phyloP scores from a whole-genome alignment of 2,797 vertebrate genomes.

The Dallia pectoralis region DNA sequence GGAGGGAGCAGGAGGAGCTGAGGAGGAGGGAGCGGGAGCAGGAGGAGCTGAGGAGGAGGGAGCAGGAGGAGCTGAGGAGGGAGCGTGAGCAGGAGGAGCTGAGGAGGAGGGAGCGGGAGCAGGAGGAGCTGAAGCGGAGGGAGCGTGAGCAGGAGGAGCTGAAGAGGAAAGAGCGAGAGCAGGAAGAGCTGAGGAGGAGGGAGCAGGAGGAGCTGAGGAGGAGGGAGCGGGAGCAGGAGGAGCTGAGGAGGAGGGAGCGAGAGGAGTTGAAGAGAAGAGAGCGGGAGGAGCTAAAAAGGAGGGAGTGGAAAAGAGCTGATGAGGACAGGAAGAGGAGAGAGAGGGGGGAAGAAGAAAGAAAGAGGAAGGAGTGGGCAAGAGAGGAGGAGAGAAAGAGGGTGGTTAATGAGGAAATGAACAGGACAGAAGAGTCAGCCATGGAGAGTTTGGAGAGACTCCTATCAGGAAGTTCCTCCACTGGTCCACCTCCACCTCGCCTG shows the following conservation, averaged over 20 bases:
- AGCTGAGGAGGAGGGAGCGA: conserved; percentile 41
- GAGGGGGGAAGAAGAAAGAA: not conserved
- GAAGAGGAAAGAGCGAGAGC: conserved; percentile 60
- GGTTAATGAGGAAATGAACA: conserved; percentile 31
- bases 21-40: conserved; percentile 15
- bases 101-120: not conserved
- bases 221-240: conserved; percentile 40
- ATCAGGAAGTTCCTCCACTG: conserved; percentile 35
- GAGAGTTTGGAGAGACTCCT: conserved; percentile 73
- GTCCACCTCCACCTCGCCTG: conserved; percentile 31
- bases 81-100: conserved; percentile 4
- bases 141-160: conserved; percentile 4
- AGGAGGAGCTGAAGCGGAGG: conserved; percentile 6
- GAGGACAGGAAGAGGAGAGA: conserved; percentile 28
- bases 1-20: not conserved
- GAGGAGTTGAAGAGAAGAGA: conserved; percentile 49
- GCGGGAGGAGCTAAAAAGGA: conserved; percentile 20
- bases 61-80: conserved; percentile 5
- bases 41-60: conserved; percentile 14
- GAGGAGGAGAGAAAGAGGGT: conserved; percentile 1
- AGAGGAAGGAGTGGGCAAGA: not conserved
- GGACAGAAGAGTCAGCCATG: conserved; percentile 64
- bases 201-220: conserved; percentile 47
- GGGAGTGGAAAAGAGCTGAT: conserved; percentile 16
- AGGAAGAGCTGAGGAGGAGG: conserved; percentile 33